Evolutionary conservation across 1,140 invertebrate species (phyloP).

Genomic region (Heliconius hermathena): DNA sequence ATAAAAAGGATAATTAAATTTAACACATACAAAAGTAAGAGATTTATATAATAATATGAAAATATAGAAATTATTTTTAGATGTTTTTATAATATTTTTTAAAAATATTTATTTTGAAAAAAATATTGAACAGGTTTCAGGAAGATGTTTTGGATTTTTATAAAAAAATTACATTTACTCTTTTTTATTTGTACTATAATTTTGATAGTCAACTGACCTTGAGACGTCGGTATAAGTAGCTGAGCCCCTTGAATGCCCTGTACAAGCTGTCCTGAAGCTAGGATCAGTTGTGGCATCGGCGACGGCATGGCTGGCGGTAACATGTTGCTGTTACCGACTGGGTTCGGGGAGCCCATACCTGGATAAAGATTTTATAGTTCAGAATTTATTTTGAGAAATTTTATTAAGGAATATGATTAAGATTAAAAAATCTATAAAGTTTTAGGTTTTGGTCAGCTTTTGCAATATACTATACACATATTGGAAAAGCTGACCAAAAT

Average conservation of each 20-base stretch:
- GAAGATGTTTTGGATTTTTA: not conserved
- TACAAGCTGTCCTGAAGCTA: slow-evolving; percentile 94
- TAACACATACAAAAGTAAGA: not conserved
- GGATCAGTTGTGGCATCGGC: slow-evolving; percentile 93
- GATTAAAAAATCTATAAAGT: no score
- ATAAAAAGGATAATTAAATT: slow-evolving; percentile 10
- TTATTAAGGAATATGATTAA: no score
- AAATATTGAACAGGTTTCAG: no score
- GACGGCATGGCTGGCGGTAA: slow-evolving; percentile 83
- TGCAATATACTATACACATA: no score
- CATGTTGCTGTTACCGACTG: slow-evolving; percentile 70
- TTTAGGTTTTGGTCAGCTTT: no score
- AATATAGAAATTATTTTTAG: no score
- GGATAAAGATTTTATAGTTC: not conserved
- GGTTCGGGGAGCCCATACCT: slow-evolving; percentile 73
- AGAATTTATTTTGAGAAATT: no score
- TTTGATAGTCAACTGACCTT: slow-evolving; percentile 84
- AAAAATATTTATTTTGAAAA: no score
- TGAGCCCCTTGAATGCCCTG: slow-evolving; percentile 96
- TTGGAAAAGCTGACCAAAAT: no score
- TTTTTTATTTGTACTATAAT: not conserved
- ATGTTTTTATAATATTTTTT: no score
- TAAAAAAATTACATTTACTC: not conserved
- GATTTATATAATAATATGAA: not conserved
- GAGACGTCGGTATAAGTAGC: slow-evolving; percentile 95